phyloP scores from a whole-genome alignment of 1,140 invertebrate species.

The Magallana ariakensis region DNA sequence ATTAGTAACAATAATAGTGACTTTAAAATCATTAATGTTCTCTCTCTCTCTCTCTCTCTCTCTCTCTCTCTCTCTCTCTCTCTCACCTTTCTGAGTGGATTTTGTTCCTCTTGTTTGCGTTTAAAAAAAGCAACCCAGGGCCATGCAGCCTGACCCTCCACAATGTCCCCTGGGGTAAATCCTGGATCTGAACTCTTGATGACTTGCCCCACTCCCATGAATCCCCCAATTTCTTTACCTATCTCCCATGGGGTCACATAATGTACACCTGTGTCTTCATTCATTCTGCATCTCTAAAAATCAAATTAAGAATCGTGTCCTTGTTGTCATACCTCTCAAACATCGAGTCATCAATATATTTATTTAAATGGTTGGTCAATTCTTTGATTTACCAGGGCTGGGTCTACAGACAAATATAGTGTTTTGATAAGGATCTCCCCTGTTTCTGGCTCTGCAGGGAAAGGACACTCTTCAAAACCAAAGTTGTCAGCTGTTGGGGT shows the following conservation, averaged over 20 bases:
- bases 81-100: slow-evolving; percentile 52
- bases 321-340: neutral
- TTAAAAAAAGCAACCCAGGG: slow-evolving; percentile 68
- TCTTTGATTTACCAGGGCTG: slow-evolving; percentile 68
- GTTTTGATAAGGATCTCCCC: slow-evolving; percentile 72
- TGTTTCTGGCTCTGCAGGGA: slow-evolving; percentile 43
- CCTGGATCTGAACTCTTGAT: slow-evolving; percentile 53
- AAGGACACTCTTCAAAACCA: slow-evolving; percentile 60
- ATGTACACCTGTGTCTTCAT: slow-evolving; percentile 71
- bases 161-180: slow-evolving; percentile 66
- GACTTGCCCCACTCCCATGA: slow-evolving; percentile 72
- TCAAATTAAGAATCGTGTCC: neutral
- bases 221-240: slow-evolving; percentile 66
- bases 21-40: too few species aligned
- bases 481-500: slow-evolving; percentile 69
- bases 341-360: neutral
- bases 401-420: slow-evolving; percentile 74
- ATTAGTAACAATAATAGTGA: too few species aligned
- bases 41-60: too few species aligned
- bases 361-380: too few species aligned
- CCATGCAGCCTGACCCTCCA: slow-evolving; percentile 64
- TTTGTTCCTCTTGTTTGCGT: slow-evolving; percentile 42
- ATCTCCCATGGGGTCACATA: slow-evolving; percentile 70
- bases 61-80: too few species aligned
- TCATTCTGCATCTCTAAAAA: slow-evolving; percentile 75